Conservation (phyloP, 2,797 vertebrate genomes). For the Pipistrellus kuhlii region DNA sequence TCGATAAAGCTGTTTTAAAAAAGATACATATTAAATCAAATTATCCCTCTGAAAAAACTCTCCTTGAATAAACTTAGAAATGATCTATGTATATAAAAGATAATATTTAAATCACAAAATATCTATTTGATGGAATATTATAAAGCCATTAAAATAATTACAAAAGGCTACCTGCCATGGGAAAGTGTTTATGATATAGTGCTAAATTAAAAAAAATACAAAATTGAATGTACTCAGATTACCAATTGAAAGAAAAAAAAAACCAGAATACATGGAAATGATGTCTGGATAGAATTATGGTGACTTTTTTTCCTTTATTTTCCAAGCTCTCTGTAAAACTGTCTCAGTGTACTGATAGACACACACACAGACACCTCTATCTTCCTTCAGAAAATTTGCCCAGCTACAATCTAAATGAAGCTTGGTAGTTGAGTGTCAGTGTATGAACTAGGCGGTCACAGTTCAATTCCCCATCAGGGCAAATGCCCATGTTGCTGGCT, state of each 20-base stretch:
- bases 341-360: neutral
- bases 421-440: too few species aligned
- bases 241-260: neutral
- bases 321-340: constrained; percentile 36
- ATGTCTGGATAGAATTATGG: constrained; percentile 9
- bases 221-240: constrained; percentile 13
- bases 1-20: constrained; percentile 48
- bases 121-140: neutral
- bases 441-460: too few species aligned
- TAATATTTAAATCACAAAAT: neutral
- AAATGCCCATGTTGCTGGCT: too few species aligned
- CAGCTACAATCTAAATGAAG: constrained; percentile 20
- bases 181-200: constrained; percentile 46
- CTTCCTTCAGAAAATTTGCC: neutral
- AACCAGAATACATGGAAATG: constrained; percentile 20
- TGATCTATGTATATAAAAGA: neutral
- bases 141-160: constrained; percentile 49
- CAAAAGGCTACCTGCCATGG: neutral
- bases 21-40: constrained; percentile 37
- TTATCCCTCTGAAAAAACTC: neutral
- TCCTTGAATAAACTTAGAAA: constrained; percentile 40
- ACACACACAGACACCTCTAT: neutral
- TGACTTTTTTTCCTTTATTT: neutral
- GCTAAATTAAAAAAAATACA: constrained; percentile 44
- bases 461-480: too few species aligned